phyloP scores from a whole-genome alignment of 2,113 vertebrate species.

The Chroicocephalus ridibundus region DNA sequence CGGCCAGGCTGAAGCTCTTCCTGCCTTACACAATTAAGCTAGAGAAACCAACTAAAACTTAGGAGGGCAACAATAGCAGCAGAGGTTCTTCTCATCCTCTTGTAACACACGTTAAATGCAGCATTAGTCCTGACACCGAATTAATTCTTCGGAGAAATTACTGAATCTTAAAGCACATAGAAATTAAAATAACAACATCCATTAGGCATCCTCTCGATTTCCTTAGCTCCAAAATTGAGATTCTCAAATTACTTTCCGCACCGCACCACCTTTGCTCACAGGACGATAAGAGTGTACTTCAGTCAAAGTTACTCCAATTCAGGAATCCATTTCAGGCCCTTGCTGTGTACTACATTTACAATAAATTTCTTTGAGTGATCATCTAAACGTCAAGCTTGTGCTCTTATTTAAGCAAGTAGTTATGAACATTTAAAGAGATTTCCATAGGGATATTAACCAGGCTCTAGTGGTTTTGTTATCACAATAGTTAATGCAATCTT shows the following conservation, averaged over 20 bases:
- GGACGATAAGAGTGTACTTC: background rate
- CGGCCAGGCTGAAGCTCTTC: background rate
- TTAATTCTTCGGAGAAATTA: background rate
- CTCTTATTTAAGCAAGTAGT: background rate
- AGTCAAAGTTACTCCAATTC: background rate
- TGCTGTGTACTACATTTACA: background rate
- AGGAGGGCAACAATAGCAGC: background rate
- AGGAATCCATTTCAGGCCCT: background rate
- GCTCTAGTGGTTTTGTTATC: background rate
- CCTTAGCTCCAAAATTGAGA: background rate
- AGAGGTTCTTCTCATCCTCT: background rate
- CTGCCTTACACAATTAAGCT: background rate
- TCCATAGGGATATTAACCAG: background rate
- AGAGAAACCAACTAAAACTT: background rate
- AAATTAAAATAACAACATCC: background rate
- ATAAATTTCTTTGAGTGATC: background rate
- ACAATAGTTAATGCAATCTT: background rate
- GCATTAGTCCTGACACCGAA: background rate
- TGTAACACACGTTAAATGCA: background rate
- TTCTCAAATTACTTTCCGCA: background rate
- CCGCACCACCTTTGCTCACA: background rate
- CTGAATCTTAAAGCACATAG: background rate
- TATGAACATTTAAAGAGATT: background rate
- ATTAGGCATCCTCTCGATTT: background rate
- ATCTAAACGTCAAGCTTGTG: background rate